Conservation (phyloP, 1,140 invertebrate species). For the Pseudomyrmex sp. region DNA sequence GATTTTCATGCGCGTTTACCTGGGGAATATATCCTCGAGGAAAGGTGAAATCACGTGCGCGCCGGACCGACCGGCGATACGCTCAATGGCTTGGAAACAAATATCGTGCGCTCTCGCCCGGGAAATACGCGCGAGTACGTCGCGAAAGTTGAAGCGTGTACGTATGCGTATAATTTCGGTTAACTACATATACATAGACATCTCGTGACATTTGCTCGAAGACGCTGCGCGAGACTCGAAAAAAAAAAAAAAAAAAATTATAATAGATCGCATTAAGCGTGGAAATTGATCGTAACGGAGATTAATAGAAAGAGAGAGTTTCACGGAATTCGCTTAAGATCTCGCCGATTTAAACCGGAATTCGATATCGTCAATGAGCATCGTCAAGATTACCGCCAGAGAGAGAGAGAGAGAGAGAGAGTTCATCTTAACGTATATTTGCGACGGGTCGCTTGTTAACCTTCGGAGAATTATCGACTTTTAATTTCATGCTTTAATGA, state of each 20-base stretch:
- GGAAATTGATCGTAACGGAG: background rate
- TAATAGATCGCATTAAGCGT: conserved; percentile 12
- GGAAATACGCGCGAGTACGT: conserved; percentile 3
- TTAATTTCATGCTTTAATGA: background rate
- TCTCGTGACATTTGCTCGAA: conserved; percentile 9
- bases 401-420: background rate
- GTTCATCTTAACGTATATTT: background rate
- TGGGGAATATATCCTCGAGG: conserved; percentile 54
- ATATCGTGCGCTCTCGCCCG: conserved; percentile 26
- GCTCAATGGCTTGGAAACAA: conserved; percentile 43
- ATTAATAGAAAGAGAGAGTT: conserved; percentile 1
- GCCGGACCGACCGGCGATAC: conserved; percentile 16
- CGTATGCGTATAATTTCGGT: background rate
- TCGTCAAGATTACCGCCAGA: background rate
- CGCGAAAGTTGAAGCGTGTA: background rate
- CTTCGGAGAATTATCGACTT: background rate
- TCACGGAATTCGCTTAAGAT: background rate
- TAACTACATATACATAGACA: background rate
- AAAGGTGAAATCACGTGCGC: conserved; percentile 43
- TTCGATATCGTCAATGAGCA: background rate
- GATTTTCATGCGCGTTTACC: conserved; percentile 69
- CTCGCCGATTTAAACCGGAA: background rate
- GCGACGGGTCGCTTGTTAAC: conserved; percentile 20
- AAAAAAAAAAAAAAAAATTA: background rate
- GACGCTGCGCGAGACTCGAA: background rate